Evolutionary conservation across 1,140 invertebrate species (phyloP).

Genomic region (Papilio dardanus): DNA sequence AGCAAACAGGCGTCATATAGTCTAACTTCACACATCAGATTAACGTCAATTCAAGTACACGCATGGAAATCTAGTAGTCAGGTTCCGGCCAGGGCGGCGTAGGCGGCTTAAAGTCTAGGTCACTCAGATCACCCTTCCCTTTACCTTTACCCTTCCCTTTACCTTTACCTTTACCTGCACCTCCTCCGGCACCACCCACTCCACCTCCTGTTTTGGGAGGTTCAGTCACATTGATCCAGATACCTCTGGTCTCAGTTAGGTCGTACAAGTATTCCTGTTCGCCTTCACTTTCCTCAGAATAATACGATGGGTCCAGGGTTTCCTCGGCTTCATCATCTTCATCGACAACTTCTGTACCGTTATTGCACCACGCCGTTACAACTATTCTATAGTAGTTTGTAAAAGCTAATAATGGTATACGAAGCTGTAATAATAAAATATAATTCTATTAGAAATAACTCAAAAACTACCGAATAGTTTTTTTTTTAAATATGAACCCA

Average conservation of each 20-base stretch:
- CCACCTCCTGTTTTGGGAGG: background rate
- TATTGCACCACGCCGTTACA: background rate
- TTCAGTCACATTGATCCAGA: background rate
- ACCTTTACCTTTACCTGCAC: background rate
- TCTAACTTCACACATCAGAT: too few relatives aligned
- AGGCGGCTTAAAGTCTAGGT: background rate
- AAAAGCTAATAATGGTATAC: constrained; percentile 39
- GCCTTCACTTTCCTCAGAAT: background rate
- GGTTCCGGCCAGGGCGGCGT: too few relatives aligned
- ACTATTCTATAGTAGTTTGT: background rate
- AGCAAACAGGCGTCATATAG: too few relatives aligned
- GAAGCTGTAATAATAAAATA: constrained; percentile 40
- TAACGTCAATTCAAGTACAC: too few relatives aligned
- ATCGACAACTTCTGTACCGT: background rate
- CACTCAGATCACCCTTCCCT: background rate
- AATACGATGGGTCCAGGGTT: background rate
- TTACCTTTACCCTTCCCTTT: constrained; percentile 11
- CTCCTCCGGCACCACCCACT: background rate
- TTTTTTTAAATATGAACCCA: too few relatives aligned
- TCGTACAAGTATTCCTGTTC: background rate
- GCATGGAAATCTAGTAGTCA: too few relatives aligned
- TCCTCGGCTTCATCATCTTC: background rate
- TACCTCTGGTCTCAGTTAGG: background rate
- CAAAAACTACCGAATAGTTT: too few relatives aligned
- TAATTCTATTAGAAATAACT: too few relatives aligned